Base-by-base conservation (phyloP, 2,113 vertebrate genomes). In the Eulacestoma nigropectus region DNA sequence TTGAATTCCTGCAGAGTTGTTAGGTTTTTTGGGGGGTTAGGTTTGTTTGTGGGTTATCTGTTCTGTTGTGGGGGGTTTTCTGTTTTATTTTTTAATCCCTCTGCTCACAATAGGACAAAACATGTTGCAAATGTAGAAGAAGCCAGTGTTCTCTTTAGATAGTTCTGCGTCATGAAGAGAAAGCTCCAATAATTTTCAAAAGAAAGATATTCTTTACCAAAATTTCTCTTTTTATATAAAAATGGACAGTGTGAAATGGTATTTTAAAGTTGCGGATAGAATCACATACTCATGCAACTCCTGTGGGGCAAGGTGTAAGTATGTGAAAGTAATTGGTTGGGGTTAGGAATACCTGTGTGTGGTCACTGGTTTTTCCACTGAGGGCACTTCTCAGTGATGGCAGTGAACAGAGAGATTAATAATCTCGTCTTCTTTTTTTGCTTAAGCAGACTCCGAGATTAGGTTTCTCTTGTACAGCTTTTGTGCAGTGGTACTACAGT, bases 21-120 rank as follows among this genome's bases (percentile, higher is more conserved):
- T 72, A 3, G 13, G 4, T 4, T 53, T 77, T 53, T 10, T 3
- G 7, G 2, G 10, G 4, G 4, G 2, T 33, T n/a, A n/a, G n/a
- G n/a, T n/a, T n/a, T 67, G 8, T 49, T 64, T 73, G 13, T 84
- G 26, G 15, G 7, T 52, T 56, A 10, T 18, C 41, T 78, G 11
- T 50, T 67, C 17, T 62, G 4, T 64, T 55, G 44, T 11, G 3
- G 3, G 17, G 4, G 9, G 4, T 13, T 16, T 13, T 47, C 20
- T 60, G 16, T 32, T 62, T 42, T 15, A 3, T 64, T 46, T 63
- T 69, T 89, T 69, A 52, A 18, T 35, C 29, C 6, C 2, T 55
- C 27, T 85, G 32, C 32, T 23, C 2, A 2, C 42, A 53, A 1
- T 17, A 44, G 52, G 81, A 39, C 30, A 67, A 44, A 57, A 33